Percentiles rank a stretch among this genome's conserved stretches.
Conservation (phyloP, 2,888 invertebrate species). For the Leptopilina drosophilae region DNA sequence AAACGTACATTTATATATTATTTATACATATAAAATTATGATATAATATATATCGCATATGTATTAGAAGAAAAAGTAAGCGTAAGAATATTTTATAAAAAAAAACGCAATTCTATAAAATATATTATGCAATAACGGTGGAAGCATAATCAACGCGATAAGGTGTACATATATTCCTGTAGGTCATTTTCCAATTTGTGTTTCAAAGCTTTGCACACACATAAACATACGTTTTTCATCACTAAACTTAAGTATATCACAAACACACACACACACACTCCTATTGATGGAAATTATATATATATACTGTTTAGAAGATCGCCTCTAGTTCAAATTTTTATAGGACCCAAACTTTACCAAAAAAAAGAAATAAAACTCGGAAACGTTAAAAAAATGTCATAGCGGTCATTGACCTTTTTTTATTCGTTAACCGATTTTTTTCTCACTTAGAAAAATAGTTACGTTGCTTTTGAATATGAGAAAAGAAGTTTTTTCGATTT, state of each 20-base stretch:
- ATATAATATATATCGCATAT: constrained; percentile 39
- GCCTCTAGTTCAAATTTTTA: constrained; percentile 38
- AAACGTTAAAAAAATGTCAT: constrained; percentile 44
- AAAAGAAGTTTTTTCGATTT: constrained; percentile 20
- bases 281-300: constrained; percentile 2
- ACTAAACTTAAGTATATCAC: constrained; percentile 27
- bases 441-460: constrained; percentile 13
- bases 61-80: constrained; percentile 48
- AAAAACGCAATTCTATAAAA: constrained; percentile 48
- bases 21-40: constrained; percentile 42
- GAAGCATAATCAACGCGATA: constrained; percentile 36
- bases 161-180: constrained; percentile 18
- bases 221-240: not conserved
- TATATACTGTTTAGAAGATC: constrained; percentile 17
- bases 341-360: constrained; percentile 44
- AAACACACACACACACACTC: not conserved
- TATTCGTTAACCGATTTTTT: constrained; percentile 35
- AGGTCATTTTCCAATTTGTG: constrained; percentile 15
- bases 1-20: constrained; percentile 46
- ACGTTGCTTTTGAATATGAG: not conserved
- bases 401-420: constrained; percentile 47
- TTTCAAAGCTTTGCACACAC: constrained; percentile 8
- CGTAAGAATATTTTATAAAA: constrained; percentile 62
- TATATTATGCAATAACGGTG: constrained; percentile 53
- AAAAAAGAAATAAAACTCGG: constrained; percentile 32